Percentiles rank a stretch among this genome's conserved stretches.
phyloP scores from a whole-genome alignment of 2,888 invertebrate species.

The Pterostichus madidus region DNA sequence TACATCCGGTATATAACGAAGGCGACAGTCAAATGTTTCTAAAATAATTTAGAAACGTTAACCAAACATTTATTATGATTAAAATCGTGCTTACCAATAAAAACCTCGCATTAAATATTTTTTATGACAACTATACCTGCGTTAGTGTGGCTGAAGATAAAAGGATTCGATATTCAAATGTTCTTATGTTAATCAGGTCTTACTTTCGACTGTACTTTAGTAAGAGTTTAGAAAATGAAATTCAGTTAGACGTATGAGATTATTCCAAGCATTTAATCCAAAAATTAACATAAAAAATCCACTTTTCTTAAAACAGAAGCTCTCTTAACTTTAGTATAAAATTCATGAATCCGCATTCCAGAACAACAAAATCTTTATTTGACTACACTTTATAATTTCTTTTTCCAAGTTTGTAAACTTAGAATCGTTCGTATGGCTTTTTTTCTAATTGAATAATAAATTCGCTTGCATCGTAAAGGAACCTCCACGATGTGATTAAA shows the following conservation, averaged over 20 bases:
- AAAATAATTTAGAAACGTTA: no score
- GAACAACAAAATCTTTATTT: background rate
- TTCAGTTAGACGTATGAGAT: background rate
- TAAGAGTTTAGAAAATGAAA: background rate
- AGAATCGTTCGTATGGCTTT: slow-evolving; percentile 43
- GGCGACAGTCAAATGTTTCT: no score
- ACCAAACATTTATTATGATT: no score
- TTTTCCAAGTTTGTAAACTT: slow-evolving; percentile 25
- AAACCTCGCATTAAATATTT: no score
- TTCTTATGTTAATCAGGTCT: background rate
- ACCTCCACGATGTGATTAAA: slow-evolving; percentile 50
- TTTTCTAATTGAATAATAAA: slow-evolving; percentile 67
- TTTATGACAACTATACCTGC: no score
- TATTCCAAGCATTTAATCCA: background rate
- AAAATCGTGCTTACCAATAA: no score
- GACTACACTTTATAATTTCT: slow-evolving; percentile 52
- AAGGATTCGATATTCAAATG: background rate
- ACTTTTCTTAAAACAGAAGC: background rate
- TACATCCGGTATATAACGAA: no score
- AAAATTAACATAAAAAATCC: slow-evolving; percentile 1
- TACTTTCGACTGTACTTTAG: background rate
- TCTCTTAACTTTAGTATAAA: background rate
- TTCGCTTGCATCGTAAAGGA: slow-evolving; percentile 47
- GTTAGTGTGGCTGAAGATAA: no score
- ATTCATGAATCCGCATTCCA: slow-evolving; percentile 6